Percentiles rank a stretch among this genome's conserved stretches.
phyloP scores from a whole-genome alignment of 2,113 vertebrate genomes.

The Ploceus nigricollis region DNA sequence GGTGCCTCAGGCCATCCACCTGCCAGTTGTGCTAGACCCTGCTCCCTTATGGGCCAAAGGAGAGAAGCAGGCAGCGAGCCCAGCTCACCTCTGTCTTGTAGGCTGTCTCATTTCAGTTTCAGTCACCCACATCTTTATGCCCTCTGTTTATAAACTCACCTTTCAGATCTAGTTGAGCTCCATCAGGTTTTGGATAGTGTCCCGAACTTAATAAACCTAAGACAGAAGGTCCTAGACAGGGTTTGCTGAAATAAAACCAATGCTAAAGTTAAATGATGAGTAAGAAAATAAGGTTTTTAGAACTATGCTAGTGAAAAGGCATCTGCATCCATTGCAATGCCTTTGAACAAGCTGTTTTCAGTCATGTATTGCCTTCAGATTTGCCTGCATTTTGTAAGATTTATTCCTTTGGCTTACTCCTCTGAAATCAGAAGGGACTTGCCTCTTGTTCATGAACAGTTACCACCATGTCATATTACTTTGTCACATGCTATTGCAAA shows the following conservation, averaged over 20 bases:
- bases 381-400: not conserved
- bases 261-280: not conserved
- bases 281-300: not conserved
- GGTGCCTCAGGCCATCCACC: not conserved
- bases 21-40: not conserved
- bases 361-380: not conserved
- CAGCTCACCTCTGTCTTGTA: not conserved
- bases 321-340: not conserved
- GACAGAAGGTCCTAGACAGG: not conserved
- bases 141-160: not conserved
- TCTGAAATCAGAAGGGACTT: not conserved
- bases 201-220: not conserved
- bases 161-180: not conserved
- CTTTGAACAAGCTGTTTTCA: not conserved
- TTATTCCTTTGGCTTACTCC: not conserved
- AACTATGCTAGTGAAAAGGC: not conserved
- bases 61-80: not conserved
- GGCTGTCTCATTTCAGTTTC: not conserved
- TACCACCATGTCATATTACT: accelerated
- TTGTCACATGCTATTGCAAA: not conserved
- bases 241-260: not conserved
- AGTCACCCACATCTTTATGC: not conserved
- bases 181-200: not conserved
- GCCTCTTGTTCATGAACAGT: not conserved
- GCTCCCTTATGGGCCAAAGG: not conserved